Evolutionary conservation across 2,797 vertebrate genomes (phyloP), one percentile per base, ranked within the genome.

Genomic region (Falco biarmicus): DNA sequence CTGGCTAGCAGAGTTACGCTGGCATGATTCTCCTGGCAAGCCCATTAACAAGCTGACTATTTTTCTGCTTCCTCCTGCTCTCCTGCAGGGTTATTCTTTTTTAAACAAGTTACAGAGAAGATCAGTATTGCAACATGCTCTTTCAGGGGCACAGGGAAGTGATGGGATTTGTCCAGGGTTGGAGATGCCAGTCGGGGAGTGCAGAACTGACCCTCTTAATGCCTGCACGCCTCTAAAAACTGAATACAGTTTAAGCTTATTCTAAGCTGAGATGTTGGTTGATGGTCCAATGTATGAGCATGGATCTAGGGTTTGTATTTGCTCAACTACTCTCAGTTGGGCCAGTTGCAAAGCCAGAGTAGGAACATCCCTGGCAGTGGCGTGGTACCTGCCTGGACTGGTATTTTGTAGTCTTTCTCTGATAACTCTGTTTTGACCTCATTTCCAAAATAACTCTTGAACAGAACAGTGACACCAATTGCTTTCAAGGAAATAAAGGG

Each of bases 371-470:
- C 45, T 53, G 79, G 61, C 8, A 13, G 16, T 28, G 37, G n/a
- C 0, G 1, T 29, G n/a, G 19, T 34, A 41, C 84, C 64, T 74
- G 24, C 57, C 70, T 87, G 76, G 15, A 4, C 15, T 17, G 37
- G 39, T 31, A 21, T 29, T 76, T 79, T 73, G 24, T 32, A 66
- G 26, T 28, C 28, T 73, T 65, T 45, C 12, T 37, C 50, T 18
- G 32, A 16, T 85, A 78, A 68, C 25, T 87, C 71, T 73, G 15
- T 28, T 84, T 90, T 76, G 77, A 66, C 43, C 66, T 81, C 4
- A 69, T 92, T 94, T 88, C 63, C 73, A 51, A 73, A 90, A 81
- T 76, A 86, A 75, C 26, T 50, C 41, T 29, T 39, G 45, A 84
- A 50, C 73, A 82, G 61, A 82, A 48, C 0, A 0, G 51, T 69